Conservation (phyloP, 1,140 invertebrate genomes). For the Heliconius congener region DNA sequence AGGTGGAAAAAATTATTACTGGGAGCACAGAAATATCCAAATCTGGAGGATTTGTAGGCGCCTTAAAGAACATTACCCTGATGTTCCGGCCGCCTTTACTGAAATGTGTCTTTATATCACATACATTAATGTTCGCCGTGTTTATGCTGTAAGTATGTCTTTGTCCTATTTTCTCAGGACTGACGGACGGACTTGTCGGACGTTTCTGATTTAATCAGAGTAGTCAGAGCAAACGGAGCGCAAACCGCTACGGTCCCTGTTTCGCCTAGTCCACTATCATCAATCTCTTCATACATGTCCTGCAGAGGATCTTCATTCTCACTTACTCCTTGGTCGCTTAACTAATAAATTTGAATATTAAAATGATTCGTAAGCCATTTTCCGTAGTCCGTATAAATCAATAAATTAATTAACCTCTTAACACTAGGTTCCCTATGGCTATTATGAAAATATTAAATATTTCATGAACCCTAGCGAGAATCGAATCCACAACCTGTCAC, state of each 20-base stretch:
- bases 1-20: constrained; percentile 62
- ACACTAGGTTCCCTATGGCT: no score
- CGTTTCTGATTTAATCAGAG: neutral
- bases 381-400: no score
- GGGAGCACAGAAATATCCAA: constrained; percentile 58
- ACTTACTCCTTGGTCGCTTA: no score
- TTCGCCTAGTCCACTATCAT: no score
- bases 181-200: neutral
- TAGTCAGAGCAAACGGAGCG: no score
- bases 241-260: no score
- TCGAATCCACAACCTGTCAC: neutral
- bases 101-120: constrained; percentile 82
- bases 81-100: constrained; percentile 80
- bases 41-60: constrained; percentile 77
- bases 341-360: no score
- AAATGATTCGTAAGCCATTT: no score
- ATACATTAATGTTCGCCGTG: constrained; percentile 81
- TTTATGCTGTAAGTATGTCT: constrained; percentile 72
- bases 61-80: constrained; percentile 63
- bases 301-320: no score
- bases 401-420: no score
- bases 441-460: no score
- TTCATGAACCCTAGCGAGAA: neutral
- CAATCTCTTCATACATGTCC: no score
- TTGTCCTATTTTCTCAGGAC: neutral